Evolutionary conservation across 2,113 vertebrate genomes (phyloP).

Genomic region (Coptodon bakossiorum): DNA sequence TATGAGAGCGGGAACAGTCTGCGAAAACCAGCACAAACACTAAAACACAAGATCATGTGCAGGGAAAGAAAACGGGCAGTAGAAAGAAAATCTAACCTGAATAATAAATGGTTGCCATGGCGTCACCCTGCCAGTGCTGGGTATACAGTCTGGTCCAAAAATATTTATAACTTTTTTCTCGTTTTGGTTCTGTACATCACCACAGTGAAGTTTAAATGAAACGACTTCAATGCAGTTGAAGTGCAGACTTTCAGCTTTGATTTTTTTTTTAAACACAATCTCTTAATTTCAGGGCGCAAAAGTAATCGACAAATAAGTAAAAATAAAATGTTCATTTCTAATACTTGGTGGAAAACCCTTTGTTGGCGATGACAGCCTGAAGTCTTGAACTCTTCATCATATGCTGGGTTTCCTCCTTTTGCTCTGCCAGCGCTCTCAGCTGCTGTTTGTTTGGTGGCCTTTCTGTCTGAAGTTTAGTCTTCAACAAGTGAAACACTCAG

Average conservation of each 20-base stretch:
- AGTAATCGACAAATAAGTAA: not conserved
- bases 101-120: not conserved
- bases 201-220: not conserved
- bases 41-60: not conserved
- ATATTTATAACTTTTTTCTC: not conserved
- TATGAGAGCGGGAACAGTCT: not conserved
- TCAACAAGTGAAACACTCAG: not conserved
- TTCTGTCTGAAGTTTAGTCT: not conserved
- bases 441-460: not conserved
- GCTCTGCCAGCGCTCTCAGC: not conserved
- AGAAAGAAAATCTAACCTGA: not conserved
- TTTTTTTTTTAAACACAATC: not conserved
- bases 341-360: not conserved
- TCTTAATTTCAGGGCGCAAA: not conserved
- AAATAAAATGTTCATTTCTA: not conserved
- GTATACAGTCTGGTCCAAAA: not conserved
- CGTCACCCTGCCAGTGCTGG: not conserved
- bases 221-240: too few relatives aligned
- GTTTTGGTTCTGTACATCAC: not conserved
- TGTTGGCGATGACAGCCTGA: not conserved
- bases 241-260: not conserved
- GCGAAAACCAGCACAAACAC: not conserved
- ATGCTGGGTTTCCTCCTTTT: rapidly evolving
- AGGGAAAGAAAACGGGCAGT: rapidly evolving
- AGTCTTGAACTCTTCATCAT: not conserved